phyloP scores from a whole-genome alignment of 2,888 invertebrate genomes.

The Drosophila fulvimacula region DNA sequence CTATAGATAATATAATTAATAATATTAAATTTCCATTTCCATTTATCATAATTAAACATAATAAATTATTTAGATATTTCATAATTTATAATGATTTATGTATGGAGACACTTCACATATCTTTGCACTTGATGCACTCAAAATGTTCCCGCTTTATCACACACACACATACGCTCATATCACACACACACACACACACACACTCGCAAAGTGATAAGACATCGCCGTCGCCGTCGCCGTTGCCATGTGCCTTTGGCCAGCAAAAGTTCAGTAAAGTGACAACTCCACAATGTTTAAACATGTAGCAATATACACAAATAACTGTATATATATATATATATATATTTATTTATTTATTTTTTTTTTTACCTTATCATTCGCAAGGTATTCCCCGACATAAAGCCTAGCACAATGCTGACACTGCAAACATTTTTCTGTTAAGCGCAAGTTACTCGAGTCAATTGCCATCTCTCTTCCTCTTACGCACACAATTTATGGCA shows the following conservation, averaged over 20 bases:
- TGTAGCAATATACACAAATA: not conserved
- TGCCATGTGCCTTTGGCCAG: slow-evolving; percentile 42
- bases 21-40: no score
- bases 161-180: slow-evolving; percentile 27
- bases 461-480: not conserved
- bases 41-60: not conserved
- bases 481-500: not conserved
- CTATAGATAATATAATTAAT: no score
- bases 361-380: slow-evolving; percentile 55
- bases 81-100: not conserved
- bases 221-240: slow-evolving; percentile 24
- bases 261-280: slow-evolving; percentile 11
- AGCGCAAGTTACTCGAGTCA: not conserved
- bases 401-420: slow-evolving; percentile 51
- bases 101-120: slow-evolving; percentile 1
- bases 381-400: slow-evolving; percentile 31
- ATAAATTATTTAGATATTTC: not conserved
- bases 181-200: slow-evolving; percentile 24
- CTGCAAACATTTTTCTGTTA: slow-evolving; percentile 6
- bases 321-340: not conserved
- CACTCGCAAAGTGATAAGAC: slow-evolving; percentile 33
- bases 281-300: not conserved
- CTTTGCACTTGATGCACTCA: slow-evolving; percentile 39
- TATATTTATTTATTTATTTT: no score
- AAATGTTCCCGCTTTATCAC: slow-evolving; percentile 41